These are phyloP conservation scores for Chaetodon auriga DNA, from an alignment of 2,113 vertebrate genomes.

Conservation along the genomic window DNA sequence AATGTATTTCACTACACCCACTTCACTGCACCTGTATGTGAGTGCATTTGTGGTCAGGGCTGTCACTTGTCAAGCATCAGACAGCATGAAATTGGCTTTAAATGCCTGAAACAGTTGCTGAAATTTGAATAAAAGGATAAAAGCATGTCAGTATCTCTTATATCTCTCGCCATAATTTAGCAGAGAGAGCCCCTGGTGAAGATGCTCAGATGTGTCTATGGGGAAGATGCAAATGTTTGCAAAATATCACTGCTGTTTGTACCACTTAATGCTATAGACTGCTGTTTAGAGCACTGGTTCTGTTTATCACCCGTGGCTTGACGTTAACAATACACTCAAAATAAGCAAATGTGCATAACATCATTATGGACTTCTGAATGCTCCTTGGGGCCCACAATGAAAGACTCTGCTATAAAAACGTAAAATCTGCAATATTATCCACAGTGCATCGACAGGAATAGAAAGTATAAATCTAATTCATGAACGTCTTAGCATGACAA, in stretches of 20 bases:
- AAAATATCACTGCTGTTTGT: conserved; percentile 4
- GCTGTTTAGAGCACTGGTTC: background rate
- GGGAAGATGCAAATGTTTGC: conserved; percentile 9
- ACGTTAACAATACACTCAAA: background rate
- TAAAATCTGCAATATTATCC: background rate
- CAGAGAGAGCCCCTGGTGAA: background rate
- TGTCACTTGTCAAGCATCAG: conserved; percentile 21
- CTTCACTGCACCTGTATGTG: background rate
- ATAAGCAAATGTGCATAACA: background rate
- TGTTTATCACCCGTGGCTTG: background rate
- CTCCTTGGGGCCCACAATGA: background rate
- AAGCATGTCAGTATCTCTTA: conserved; percentile 17
- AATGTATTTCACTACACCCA: conserved; percentile 3
- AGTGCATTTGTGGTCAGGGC: conserved; percentile 20
- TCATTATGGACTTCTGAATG: background rate
- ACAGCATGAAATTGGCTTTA: conserved; percentile 34
- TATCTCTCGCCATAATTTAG: conserved; percentile 22
- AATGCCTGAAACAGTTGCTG: conserved; percentile 20
- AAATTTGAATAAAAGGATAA: conserved; percentile 39
- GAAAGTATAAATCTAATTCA: conserved; percentile 33
- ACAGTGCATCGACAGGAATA: background rate
- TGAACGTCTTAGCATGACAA: conserved; percentile 53
- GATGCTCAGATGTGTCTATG: conserved; percentile 10
- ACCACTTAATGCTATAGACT: background rate
- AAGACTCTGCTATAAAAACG: background rate